Evolutionary conservation across 1,140 invertebrate species (phyloP).

Genomic region (Tetraneura akinire): DNA sequence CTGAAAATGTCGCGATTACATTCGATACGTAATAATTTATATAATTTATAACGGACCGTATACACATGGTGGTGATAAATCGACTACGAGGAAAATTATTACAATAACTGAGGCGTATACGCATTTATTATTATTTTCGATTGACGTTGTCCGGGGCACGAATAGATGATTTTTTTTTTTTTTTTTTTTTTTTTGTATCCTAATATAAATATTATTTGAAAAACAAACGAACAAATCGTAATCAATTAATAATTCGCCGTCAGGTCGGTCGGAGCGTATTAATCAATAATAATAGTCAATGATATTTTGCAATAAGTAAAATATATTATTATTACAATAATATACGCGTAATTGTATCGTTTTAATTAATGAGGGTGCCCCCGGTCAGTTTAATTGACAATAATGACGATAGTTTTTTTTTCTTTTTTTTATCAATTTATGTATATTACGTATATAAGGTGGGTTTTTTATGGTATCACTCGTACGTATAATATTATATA

Average conservation of each 20-base stretch:
- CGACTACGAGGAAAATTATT: too few relatives aligned
- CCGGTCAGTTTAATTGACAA: constrained; percentile 3
- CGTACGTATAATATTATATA: neutral
- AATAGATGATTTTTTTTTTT: too few relatives aligned
- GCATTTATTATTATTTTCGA: neutral
- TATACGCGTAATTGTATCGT: neutral
- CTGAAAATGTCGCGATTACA: too few relatives aligned
- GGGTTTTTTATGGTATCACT: too few relatives aligned
- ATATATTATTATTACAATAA: too few relatives aligned
- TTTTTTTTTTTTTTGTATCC: too few relatives aligned
- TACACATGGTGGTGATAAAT: neutral
- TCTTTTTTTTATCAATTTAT: neutral
- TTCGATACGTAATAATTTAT: too few relatives aligned
- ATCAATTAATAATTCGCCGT: constrained; percentile 9
- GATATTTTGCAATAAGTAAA: too few relatives aligned
- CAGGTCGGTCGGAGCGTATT: neutral
- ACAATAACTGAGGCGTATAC: too few relatives aligned
- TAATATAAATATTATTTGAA: neutral
- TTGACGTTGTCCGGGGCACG: neutral
- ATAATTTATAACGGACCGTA: neutral
- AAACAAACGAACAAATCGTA: neutral
- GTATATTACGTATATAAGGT: neutral
- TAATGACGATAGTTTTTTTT: neutral
- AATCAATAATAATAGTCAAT: neutral
- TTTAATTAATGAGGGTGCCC: constrained; percentile 13